A percentile compares a stretch with the other conserved stretches of the same genome.
These are phyloP conservation scores for Lacerta bilineata DNA, from an alignment of 2,797 vertebrate species.

Conservation along the genomic window DNA sequence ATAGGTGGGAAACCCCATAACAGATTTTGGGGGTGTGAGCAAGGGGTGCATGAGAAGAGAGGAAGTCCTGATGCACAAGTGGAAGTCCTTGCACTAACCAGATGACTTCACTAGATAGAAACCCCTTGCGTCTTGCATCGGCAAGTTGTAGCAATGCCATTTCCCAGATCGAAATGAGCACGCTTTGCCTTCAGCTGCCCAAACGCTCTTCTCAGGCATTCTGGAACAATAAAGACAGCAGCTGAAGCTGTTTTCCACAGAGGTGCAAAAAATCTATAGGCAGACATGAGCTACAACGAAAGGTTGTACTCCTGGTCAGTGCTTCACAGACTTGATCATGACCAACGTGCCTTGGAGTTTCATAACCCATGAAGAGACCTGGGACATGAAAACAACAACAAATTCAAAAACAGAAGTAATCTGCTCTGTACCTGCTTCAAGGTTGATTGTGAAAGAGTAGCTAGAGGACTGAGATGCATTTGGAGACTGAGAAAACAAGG, in stretches of 20 bases:
- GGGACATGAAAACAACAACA: no score
- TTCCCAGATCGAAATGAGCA: background rate
- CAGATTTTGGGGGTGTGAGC: no score
- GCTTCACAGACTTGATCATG: background rate
- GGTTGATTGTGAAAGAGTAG: background rate
- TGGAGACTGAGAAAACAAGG: background rate
- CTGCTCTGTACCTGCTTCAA: background rate
- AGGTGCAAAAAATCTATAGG: background rate
- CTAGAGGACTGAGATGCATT: background rate
- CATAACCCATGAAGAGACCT: background rate
- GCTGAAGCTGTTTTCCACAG: background rate
- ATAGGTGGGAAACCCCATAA: no score
- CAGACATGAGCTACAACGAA: background rate
- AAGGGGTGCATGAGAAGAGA: no score
- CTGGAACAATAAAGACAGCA: background rate
- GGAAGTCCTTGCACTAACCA: no score
- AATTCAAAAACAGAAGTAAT: no score
- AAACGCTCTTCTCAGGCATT: background rate
- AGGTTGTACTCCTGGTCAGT: background rate
- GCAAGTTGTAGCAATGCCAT: background rate
- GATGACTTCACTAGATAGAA: no score
- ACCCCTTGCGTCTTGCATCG: background rate
- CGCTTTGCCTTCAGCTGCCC: no score
- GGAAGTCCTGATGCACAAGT: no score
- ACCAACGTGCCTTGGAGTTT: background rate